Base-by-base conservation (phyloP, 2,113 vertebrate species). In the Atractosteus spatula region DNA sequence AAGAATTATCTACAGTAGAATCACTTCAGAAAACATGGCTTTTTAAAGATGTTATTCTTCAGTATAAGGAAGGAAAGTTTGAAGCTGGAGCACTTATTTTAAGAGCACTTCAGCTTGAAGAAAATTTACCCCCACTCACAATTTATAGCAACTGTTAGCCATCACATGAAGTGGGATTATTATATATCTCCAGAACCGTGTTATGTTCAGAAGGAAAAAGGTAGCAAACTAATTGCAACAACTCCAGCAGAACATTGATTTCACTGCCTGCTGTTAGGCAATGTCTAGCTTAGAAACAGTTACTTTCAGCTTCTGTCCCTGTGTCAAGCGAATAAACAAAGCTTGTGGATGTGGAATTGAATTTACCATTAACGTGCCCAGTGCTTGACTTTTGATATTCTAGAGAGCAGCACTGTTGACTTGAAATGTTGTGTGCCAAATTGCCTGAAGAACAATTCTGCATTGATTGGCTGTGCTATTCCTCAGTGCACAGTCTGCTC, bases 381-480 rank as follows among this genome's bases (percentile, higher is more conserved):
- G 17, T 12, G 47, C 62, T 65, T 64, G 61, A 42, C 70, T 59
- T 61, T 29, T 76, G 17, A 73, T 77, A 66, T 73, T 62, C 44
- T 17, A 51, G 71, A 29, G 62, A 65, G 17, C 8, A 41, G 14
- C 3, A 6, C 47, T 61, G 65, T 65, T 65, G 62, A 65, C 62
- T 65, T 41, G 62, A 29, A 29, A 65, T 41, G 17, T 41, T 65
- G 62, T 41, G 62, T 13, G 14, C 62, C 62, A 65, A 65, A 65
- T 65, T 65, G 62, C 62, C 41, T 41, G 29, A 29, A 65, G 62
- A 65, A 65, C 29, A 65, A 29, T 41, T 29, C 41, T 29, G n/a
- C 10, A 65, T 65, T 65, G 62, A 65, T 65, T 65, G 62, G 62
- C n/a, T 65, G 62, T 41, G 62, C 62, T 41, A 12, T 41, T 16